These are phyloP conservation scores for Piprites chloris DNA, from an alignment of 2,113 vertebrate species.

Conservation along the genomic window DNA sequence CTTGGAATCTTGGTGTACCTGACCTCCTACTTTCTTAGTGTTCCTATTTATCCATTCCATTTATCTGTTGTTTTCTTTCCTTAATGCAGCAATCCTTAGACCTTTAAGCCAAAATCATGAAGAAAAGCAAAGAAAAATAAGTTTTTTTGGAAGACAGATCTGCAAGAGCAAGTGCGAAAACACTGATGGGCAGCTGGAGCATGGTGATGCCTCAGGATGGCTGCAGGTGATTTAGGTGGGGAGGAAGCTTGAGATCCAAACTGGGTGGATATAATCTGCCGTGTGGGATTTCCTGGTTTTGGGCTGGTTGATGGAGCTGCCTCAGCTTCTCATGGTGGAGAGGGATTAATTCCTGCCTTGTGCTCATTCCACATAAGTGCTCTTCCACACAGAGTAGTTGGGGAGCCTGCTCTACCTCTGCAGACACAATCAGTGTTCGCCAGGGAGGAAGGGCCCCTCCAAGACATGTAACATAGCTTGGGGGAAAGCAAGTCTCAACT, in stretches of 20 bases:
- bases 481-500: not conserved
- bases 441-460: not conserved
- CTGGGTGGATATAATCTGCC: not conserved
- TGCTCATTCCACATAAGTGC: not conserved
- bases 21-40: not conserved
- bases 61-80: not conserved
- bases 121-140: not conserved
- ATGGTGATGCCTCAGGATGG: not conserved
- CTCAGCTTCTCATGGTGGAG: not conserved
- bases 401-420: not conserved
- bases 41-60: not conserved
- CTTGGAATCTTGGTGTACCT: not conserved
- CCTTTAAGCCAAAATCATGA: not conserved
- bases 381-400: not conserved
- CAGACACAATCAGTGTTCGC: not conserved
- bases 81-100: not conserved
- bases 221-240: not conserved
- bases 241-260: not conserved
- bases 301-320: not conserved
- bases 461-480: accelerated
- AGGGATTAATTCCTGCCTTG: not conserved
- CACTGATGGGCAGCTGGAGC: not conserved
- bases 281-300: not conserved
- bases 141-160: not conserved
- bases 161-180: not conserved